Evolutionary conservation across 2,113 vertebrate species (phyloP).

Genomic region (Pelmatolapia mariae): DNA sequence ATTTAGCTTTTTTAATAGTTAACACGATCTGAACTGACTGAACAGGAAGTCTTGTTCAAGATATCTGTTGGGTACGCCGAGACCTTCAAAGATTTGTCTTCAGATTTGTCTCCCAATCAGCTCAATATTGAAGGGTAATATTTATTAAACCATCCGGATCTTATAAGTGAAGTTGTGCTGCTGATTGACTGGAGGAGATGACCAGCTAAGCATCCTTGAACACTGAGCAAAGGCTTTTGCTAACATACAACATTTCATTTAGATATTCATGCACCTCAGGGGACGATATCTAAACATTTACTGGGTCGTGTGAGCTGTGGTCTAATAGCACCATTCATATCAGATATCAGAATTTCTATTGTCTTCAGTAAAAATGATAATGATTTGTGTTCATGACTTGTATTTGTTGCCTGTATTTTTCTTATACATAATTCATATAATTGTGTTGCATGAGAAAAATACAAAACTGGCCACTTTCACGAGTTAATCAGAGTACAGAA

Average conservation of each 20-base stretch:
- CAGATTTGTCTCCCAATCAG: background rate
- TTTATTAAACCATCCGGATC: background rate
- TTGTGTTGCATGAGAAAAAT: background rate
- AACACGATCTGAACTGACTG: background rate
- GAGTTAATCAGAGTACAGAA: background rate
- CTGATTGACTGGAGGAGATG: background rate
- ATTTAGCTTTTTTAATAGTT: background rate
- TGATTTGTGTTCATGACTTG: background rate
- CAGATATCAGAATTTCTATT: background rate
- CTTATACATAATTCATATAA: background rate
- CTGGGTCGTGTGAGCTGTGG: fast-evolving
- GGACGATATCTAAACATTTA: background rate
- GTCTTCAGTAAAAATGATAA: background rate
- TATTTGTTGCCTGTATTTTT: background rate
- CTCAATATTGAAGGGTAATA: background rate
- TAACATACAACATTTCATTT: background rate
- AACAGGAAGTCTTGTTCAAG: background rate
- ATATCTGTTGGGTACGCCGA: fast-evolving
- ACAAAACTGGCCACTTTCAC: background rate
- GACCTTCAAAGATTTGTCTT: background rate
- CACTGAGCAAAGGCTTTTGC: background rate
- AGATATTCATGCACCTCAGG: background rate
- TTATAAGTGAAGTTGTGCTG: background rate
- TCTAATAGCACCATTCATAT: background rate
- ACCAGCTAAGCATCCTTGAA: background rate